Evolutionary conservation across 1,140 invertebrate species (phyloP), one percentile per base, ranked within the genome.

Genomic region (Drosophila cardini): DNA sequence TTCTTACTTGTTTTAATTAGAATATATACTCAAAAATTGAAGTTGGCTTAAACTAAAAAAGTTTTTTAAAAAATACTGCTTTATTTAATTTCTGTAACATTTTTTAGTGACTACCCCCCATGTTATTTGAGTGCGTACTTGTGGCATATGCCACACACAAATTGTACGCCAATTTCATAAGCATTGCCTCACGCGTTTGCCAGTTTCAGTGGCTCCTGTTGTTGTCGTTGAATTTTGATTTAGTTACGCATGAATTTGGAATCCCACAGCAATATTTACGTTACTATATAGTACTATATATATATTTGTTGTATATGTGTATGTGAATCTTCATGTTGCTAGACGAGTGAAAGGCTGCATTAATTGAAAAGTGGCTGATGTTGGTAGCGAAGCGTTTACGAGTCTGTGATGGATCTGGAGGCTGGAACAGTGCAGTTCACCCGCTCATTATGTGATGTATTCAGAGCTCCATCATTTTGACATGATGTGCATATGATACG

Each of bases 401-500:
- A 71, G 64, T 67, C 61, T 82, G 38, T 60, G 72, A 57, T 64
- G 69, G 38, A 43, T 73, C 64, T 42, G 38, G 64, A 57, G 43
- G 53, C 64, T 70, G 71, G 48, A 21, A 16, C 9, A 46, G 56
- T 55, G 53, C 60, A 46, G 56, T 55, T 53, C 60, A 76, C 50
- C 67, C 78, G 82, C 83, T 87, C 78, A 82, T 83, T 86, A 86
- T 62, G 72, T 72, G 57, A 62, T 61, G 57, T 72, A 61, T 61
- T 48, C 21, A 26, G 21, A 26, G 21, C 78, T n/a, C 46, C 8
- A 26, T 26, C 48, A 55, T 18, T 16, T 15, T 62, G 82, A 79
- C 83, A 89, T 89, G 84, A 90, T 89, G 80, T 89, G 84, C 84
- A 89, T 89, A 89, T 89, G 80, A 55, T 55, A 65, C 48, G 56